A percentile compares a stretch with the other conserved stretches of the same genome.
Conservation (phyloP, 2,113 vertebrate genomes). For the Turnix velox region DNA sequence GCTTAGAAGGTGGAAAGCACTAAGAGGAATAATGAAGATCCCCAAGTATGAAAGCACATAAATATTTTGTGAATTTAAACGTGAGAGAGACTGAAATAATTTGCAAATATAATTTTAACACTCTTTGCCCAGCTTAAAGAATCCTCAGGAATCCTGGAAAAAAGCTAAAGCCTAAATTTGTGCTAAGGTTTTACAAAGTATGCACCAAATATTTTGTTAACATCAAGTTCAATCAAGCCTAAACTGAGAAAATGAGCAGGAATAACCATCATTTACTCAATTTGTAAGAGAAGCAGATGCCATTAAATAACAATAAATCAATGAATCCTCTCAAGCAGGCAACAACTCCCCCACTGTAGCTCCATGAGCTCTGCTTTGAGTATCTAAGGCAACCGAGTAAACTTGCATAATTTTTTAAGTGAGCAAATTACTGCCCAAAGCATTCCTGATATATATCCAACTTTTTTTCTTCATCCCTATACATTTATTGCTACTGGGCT, state of each 20-base stretch:
- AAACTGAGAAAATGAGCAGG: background rate
- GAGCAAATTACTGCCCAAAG: background rate
- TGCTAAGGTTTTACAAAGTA: background rate
- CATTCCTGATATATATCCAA: background rate
- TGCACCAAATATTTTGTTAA: background rate
- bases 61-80: background rate
- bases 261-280: background rate
- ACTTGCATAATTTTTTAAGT: background rate
- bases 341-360: background rate
- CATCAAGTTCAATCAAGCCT: background rate
- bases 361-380: fast-evolving
- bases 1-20: background rate
- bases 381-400: background rate
- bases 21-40: background rate
- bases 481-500: background rate
- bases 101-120: background rate
- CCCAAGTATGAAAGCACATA: background rate
- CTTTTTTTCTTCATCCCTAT: background rate
- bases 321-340: background rate
- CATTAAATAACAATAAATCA: background rate
- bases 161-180: background rate
- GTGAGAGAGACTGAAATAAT: background rate
- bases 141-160: background rate
- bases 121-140: background rate
- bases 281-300: background rate